These are phyloP conservation scores for Buathra laborator DNA, from an alignment of 2,888 invertebrate genomes.

Conservation along the genomic window DNA sequence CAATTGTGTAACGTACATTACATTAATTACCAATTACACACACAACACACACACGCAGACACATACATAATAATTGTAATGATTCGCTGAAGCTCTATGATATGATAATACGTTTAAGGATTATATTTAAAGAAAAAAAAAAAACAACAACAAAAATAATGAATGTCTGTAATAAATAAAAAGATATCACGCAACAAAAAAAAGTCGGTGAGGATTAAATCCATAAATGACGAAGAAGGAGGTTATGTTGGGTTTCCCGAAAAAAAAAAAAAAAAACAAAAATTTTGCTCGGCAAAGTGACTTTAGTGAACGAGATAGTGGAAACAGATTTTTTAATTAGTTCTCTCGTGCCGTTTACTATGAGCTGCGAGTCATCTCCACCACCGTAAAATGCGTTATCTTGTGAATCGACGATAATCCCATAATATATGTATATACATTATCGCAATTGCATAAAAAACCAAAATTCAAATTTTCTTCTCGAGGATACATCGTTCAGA, in stretches of 20 bases:
- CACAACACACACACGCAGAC: conserved; percentile 64
- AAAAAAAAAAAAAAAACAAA: conserved; percentile 38
- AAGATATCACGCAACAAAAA: conserved; percentile 81
- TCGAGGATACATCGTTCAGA: background rate
- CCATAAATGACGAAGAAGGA: background rate
- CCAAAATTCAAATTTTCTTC: background rate
- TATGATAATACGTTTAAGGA: conserved; percentile 82
- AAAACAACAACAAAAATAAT: conserved; percentile 74
- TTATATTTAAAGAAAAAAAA: conserved; percentile 75
- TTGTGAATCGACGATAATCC: background rate
- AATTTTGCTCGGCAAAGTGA: conserved; percentile 32
- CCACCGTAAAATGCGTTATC: conserved; percentile 68
- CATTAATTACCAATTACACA: conserved; percentile 74
- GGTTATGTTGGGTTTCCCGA: conserved; percentile 6
- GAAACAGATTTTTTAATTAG: conserved; percentile 17
- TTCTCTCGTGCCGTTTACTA: conserved; percentile 73
- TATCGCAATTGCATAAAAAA: background rate
- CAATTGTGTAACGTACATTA: conserved; percentile 48
- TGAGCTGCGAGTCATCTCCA: conserved; percentile 80
- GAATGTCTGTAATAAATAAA: conserved; percentile 85
- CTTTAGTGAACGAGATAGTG: conserved; percentile 46
- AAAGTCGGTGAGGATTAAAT: conserved; percentile 33
- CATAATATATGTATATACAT: background rate
- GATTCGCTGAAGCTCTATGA: conserved; percentile 82
- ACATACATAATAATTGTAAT: conserved; percentile 77